These are phyloP conservation scores for Bursaphelenchus mucronatus DNA, from an alignment of 1,140 invertebrate species.

Conservation along the genomic window DNA sequence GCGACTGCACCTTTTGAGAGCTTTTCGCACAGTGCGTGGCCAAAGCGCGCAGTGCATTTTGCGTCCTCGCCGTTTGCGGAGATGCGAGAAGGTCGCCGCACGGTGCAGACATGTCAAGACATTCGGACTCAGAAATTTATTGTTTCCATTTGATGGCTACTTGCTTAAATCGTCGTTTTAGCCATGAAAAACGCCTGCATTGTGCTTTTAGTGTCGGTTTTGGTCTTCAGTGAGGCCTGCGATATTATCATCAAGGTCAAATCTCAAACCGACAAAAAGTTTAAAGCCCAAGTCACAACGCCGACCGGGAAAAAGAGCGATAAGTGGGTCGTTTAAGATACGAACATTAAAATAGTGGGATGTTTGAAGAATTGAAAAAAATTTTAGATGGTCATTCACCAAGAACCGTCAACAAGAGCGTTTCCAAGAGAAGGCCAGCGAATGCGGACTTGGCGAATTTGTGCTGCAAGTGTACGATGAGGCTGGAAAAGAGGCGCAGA, in stretches of 20 bases:
- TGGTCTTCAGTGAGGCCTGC: slow-evolving; percentile 31
- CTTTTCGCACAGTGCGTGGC: too few species aligned
- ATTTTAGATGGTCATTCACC: slow-evolving; percentile 47
- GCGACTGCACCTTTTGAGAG: too few species aligned
- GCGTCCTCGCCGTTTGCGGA: too few species aligned
- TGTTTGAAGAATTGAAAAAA: slow-evolving; percentile 4
- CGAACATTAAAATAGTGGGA: not conserved
- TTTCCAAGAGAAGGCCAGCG: slow-evolving; percentile 54
- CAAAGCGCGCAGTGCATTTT: too few species aligned
- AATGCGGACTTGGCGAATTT: slow-evolving; percentile 43
- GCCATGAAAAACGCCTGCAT: slow-evolving; percentile 4
- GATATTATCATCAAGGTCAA: slow-evolving; percentile 58
- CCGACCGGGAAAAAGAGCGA: slow-evolving; percentile 57
- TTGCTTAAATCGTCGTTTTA: too few species aligned
- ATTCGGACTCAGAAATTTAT: too few species aligned
- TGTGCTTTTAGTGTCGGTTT: slow-evolving; percentile 22
- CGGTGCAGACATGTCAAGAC: too few species aligned
- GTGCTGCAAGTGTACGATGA: slow-evolving; percentile 29
- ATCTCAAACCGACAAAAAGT: slow-evolving; percentile 49
- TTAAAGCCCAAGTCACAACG: slow-evolving; percentile 49
- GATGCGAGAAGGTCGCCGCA: too few species aligned
- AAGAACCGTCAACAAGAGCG: slow-evolving; percentile 51
- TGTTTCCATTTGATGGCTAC: too few species aligned
- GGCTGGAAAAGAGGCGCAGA: slow-evolving; percentile 18
- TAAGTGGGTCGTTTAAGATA: slow-evolving; percentile 33